Evolutionary conservation across 2,888 invertebrate species (phyloP).

Genomic region (Leucophenga montana): DNA sequence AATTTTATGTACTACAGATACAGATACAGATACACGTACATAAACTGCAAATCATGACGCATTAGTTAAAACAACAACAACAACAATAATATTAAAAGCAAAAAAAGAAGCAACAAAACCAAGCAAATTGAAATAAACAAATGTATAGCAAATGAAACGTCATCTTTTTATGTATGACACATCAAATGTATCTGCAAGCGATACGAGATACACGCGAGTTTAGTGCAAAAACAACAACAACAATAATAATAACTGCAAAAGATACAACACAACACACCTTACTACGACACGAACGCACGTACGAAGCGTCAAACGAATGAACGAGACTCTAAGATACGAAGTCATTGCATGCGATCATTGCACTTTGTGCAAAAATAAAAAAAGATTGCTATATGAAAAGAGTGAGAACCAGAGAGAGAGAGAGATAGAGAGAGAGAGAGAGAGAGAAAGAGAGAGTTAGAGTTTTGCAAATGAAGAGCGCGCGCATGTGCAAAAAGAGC

Average conservation of each 20-base stretch:
- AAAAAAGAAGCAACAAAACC: too few relatives aligned
- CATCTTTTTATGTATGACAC: constrained; percentile 5
- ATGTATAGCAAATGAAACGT: neutral
- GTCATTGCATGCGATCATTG: constrained; percentile 47
- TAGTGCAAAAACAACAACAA: neutral
- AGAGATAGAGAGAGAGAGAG: constrained; percentile 3
- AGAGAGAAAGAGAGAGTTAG: neutral
- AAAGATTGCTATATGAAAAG: too few relatives aligned
- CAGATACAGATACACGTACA: too few relatives aligned
- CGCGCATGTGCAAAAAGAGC: constrained; percentile 4
- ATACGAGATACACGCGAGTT: neutral
- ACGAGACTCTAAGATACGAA: constrained; percentile 16
- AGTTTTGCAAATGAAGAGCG: neutral
- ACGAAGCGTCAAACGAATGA: constrained; percentile 11
- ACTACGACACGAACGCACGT: constrained; percentile 2
- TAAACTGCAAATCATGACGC: neutral
- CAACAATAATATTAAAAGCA: neutral
- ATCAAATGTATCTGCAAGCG: neutral
- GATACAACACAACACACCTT: neutral
- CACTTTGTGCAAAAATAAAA: constrained; percentile 40
- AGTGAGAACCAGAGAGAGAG: too few relatives aligned
- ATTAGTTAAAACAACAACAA: neutral
- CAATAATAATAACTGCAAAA: neutral
- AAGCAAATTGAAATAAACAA: constrained; percentile 1
- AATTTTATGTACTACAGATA: too few relatives aligned